phyloP scores from a whole-genome alignment of 2,888 invertebrate species.

The Clanis bilineata region DNA sequence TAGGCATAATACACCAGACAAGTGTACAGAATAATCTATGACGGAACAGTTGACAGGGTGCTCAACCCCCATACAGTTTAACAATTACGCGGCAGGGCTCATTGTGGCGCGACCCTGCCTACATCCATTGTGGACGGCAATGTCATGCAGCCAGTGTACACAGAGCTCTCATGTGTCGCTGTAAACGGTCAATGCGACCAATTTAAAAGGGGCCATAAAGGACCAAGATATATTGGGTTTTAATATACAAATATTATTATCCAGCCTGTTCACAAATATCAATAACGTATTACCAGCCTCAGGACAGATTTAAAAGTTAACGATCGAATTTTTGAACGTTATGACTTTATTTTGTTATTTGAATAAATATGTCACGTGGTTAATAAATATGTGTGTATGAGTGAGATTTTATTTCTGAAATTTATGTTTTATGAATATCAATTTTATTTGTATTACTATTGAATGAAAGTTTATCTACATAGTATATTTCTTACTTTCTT shows the following conservation, averaged over 20 bases:
- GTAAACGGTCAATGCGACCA: slow-evolving; percentile 22
- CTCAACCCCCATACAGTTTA: slow-evolving; percentile 79
- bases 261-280: slow-evolving; percentile 79
- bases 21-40: slow-evolving; percentile 50
- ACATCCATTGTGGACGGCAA: slow-evolving; percentile 75
- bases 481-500: too few species aligned
- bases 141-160: slow-evolving; percentile 49
- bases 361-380: slow-evolving; percentile 6
- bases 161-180: slow-evolving; percentile 40
- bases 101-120: slow-evolving; percentile 77
- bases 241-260: slow-evolving; percentile 80
- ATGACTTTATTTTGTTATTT: slow-evolving; percentile 53
- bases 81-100: slow-evolving; percentile 78
- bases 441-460: too few species aligned
- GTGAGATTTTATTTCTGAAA: too few species aligned
- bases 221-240: slow-evolving; percentile 54
- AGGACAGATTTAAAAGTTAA: slow-evolving; percentile 78
- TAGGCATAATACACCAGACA: neutral
- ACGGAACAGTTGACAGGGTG: slow-evolving; percentile 76
- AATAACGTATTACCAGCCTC: slow-evolving; percentile 78
- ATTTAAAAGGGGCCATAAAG: slow-evolving; percentile 35
- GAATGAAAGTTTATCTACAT: too few species aligned
- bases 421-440: too few species aligned
- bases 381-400: neutral
- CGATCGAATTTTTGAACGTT: slow-evolving; percentile 56